Evolutionary conservation across 1,140 invertebrate genomes (phyloP).

Genomic region (Cherax destructor): DNA sequence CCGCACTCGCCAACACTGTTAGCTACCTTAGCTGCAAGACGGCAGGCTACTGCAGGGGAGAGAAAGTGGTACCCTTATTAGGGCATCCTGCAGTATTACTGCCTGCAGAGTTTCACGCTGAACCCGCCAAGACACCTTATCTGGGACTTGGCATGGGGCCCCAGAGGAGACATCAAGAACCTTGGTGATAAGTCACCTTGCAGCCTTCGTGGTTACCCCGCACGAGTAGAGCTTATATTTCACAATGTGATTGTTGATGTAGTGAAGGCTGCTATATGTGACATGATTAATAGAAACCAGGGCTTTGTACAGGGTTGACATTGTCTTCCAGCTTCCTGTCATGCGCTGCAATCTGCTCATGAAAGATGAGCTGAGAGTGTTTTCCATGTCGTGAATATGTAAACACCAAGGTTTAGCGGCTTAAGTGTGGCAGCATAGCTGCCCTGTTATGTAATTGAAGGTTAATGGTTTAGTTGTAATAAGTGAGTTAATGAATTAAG

Average conservation of each 20-base stretch:
- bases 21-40: conserved; percentile 49
- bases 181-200: conserved; percentile 47
- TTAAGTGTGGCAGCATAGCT: conserved; percentile 70
- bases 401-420: conserved; percentile 62
- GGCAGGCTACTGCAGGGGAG: conserved; percentile 70
- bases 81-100: conserved; percentile 44
- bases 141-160: conserved; percentile 33
- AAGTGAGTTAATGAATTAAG: conserved; percentile 67
- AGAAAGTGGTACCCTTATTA: conserved; percentile 71
- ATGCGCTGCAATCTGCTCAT: conserved; percentile 63
- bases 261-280: conserved; percentile 62
- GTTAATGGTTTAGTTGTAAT: conserved; percentile 70
- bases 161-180: conserved; percentile 57
- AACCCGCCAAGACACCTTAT: conserved; percentile 37
- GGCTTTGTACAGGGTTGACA: conserved; percentile 65
- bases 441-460: conserved; percentile 69
- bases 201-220: conserved; percentile 65
- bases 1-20: conserved; percentile 52
- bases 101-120: conserved; percentile 50
- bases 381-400: conserved; percentile 66
- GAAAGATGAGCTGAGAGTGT: conserved; percentile 67
- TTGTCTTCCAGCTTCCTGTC: conserved; percentile 69
- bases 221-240: conserved; percentile 68
- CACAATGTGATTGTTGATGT: conserved; percentile 68
- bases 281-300: conserved; percentile 37